Evolutionary conservation across 2,888 invertebrate genomes (phyloP), one percentile per base, ranked within the genome.

Genomic region (Andrena haemorrhoa): DNA sequence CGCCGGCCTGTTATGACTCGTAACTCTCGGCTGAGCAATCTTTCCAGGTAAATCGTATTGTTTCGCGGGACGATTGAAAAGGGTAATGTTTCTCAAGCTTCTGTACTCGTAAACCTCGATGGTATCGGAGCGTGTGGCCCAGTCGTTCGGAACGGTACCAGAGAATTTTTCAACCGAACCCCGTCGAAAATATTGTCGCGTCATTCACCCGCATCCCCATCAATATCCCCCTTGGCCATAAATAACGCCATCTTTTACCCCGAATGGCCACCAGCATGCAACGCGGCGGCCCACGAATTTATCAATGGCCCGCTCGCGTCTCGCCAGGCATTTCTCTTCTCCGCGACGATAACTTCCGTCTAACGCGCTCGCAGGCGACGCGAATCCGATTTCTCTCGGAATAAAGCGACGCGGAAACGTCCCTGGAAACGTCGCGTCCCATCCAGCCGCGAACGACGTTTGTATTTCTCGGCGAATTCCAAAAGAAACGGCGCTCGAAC

Each of bases 291-390:
- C 35, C 23, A 33, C 71, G 23, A 76, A 84, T 83, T 84, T 84
- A 79, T 84, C 83, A 83, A 79, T 75, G 69, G 68, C 31, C 61
- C 51, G 33, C 73, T 56, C 20, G n/a, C 49, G 68, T 68, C 79
- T 63, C 49, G 12, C 33, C 23, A 23, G 29, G 70, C 33, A 26
- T 35, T 63, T 69, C 47, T 41, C 20, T 23, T 64, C 47, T 51
- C 64, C 53, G 10, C 20, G 2, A 23, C 41, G n/a, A 20, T 47
- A 29, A 53, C n/a, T 60, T 23, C 26, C 49, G 12, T 65, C 47
- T 31, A 41, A 41, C 41, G 41, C 12, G 70, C n/a, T 29, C 7
- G 53, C 2, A n/a, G 33, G 26, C n/a, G 58, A 58, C n/a, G 20
- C 60, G 49, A 58, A 49, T 72, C 64, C 20, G 33, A 12, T 47